These are phyloP conservation scores for Neolamprologus tretocephalus DNA, from an alignment of 2,113 vertebrate genomes.

Conservation along the genomic window DNA sequence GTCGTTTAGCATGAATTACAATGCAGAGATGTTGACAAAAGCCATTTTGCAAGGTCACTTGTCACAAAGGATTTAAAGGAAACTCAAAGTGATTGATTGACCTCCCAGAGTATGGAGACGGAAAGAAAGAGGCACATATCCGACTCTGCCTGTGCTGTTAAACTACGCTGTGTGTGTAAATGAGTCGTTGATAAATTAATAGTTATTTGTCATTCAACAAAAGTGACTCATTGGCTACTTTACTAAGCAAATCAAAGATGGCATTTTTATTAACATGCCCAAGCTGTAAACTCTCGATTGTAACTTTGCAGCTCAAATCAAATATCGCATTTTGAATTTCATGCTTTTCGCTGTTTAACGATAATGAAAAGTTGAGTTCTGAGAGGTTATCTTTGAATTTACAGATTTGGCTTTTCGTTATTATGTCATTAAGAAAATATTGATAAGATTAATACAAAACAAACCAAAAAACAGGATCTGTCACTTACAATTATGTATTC, in stretches of 20 bases:
- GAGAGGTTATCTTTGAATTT: background rate
- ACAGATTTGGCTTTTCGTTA: background rate
- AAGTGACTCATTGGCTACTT: background rate
- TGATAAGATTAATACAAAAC: background rate
- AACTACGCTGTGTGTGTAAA: background rate
- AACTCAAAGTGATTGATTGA: constrained; percentile 47
- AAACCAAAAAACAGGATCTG: background rate
- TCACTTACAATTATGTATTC: background rate
- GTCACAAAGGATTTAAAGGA: constrained; percentile 51
- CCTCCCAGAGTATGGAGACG: background rate
- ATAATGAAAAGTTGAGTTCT: background rate
- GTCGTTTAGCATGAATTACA: constrained; percentile 44
- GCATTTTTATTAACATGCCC: background rate
- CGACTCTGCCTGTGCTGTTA: background rate
- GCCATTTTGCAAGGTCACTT: constrained; percentile 59
- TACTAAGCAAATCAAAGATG: background rate
- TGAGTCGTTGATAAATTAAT: background rate
- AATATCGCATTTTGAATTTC: background rate
- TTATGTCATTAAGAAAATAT: background rate
- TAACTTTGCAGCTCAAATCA: background rate
- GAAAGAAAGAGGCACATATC: background rate
- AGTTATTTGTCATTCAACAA: background rate
- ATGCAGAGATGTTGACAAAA: constrained; percentile 52
- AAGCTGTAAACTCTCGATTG: background rate
- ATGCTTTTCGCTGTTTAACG: background rate